phyloP scores from a whole-genome alignment of 2,113 vertebrate species.

The Periophthalmus modestus region DNA sequence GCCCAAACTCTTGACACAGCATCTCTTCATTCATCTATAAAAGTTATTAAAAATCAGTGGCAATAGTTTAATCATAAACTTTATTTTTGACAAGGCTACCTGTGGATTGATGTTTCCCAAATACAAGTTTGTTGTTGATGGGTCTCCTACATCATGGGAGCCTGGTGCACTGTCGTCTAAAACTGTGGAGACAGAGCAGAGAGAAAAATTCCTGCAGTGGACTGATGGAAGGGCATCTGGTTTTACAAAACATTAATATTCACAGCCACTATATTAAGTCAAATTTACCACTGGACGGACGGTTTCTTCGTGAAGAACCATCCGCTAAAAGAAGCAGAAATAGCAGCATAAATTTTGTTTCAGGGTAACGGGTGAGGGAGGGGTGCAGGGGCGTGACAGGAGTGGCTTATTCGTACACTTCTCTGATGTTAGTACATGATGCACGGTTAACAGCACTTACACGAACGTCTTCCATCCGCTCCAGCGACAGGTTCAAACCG shows the following conservation, averaged over 20 bases:
- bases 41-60: background rate
- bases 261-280: slow-evolving; percentile 68
- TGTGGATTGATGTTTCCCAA: slow-evolving; percentile 99
- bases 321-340: slow-evolving; percentile 87
- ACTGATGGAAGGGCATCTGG: slow-evolving; percentile 27
- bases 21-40: slow-evolving; percentile 98
- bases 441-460: slow-evolving; percentile 77
- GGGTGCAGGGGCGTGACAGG: slow-evolving; percentile 11
- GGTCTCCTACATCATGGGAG: slow-evolving; percentile 97
- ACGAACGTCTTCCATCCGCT: slow-evolving; percentile 87
- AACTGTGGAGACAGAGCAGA: slow-evolving; percentile 77
- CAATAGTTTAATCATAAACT: background rate
- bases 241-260: slow-evolving; percentile 60
- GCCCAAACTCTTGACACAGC: slow-evolving; percentile 98
- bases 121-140: slow-evolving; percentile 97
- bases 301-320: slow-evolving; percentile 95
- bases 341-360: slow-evolving; percentile 77
- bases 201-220: slow-evolving; percentile 61
- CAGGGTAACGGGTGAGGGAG: slow-evolving; percentile 29
- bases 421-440: slow-evolving; percentile 4
- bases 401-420: slow-evolving; percentile 12
- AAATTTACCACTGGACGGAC: slow-evolving; percentile 96
- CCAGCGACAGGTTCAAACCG: slow-evolving; percentile 93
- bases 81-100: slow-evolving; percentile 68
- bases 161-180: slow-evolving; percentile 97